Evolutionary conservation across 2,888 invertebrate genomes (phyloP).

Genomic region (Metellina segmentata): DNA sequence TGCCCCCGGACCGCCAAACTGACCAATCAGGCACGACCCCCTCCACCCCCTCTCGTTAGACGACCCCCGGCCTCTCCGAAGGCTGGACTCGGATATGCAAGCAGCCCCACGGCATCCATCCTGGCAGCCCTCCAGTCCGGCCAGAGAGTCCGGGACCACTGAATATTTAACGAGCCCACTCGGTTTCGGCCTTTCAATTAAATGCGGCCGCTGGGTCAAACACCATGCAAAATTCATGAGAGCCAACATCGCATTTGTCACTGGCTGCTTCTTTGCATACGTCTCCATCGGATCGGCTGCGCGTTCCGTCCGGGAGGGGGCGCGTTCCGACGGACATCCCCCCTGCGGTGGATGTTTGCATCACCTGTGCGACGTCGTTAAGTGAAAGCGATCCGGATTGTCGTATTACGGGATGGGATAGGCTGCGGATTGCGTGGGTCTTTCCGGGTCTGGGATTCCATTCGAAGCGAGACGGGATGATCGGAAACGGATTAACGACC

Average conservation of each 20-base stretch:
- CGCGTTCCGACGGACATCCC: neutral
- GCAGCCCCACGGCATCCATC: too few species aligned
- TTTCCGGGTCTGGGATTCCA: neutral
- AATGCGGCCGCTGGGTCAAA: constrained; percentile 59
- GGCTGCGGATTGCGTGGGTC: neutral
- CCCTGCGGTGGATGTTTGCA: neutral
- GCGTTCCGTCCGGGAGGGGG: neutral
- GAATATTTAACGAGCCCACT: constrained; percentile 55
- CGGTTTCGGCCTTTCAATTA: constrained; percentile 64
- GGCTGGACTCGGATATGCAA: too few species aligned
- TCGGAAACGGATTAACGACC: too few species aligned
- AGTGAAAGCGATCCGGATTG: constrained; percentile 43
- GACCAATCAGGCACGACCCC: too few species aligned
- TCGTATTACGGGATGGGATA: constrained; percentile 1
- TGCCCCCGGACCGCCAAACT: neutral
- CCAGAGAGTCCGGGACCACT: neutral
- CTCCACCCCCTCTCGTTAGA: too few species aligned
- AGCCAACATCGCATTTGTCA: constrained; percentile 53
- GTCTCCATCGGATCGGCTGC: neutral
- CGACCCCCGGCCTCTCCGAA: too few species aligned
- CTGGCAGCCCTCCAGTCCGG: neutral
- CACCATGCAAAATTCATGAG: constrained; percentile 58
- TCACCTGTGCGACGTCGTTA: constrained; percentile 36
- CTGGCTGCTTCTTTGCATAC: constrained; percentile 36
- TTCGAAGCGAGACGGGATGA: too few species aligned